Conservation (phyloP, 2,797 vertebrate genomes). For the Anguilla pacifica region DNA sequence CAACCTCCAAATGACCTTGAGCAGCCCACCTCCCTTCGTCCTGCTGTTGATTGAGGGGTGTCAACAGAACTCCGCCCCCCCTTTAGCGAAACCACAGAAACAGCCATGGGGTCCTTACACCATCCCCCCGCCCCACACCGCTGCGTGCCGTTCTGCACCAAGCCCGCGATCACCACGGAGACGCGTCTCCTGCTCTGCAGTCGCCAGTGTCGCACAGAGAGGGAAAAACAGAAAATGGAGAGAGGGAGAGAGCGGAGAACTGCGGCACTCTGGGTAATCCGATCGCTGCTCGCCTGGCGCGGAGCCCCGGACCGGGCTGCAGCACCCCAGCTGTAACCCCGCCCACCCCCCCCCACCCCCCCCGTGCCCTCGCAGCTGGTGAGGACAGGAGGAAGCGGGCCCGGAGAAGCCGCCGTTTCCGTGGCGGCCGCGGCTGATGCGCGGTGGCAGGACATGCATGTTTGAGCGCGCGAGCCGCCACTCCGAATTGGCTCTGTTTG, state of each 20-base stretch:
- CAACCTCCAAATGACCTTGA: constrained; percentile 68
- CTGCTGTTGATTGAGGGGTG: constrained; percentile 11
- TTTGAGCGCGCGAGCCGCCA: not conserved
- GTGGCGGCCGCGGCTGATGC: not conserved
- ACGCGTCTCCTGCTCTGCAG: constrained; percentile 28
- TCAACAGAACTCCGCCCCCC: not conserved
- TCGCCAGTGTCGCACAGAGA: constrained; percentile 33
- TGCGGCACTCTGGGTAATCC: constrained; percentile 44
- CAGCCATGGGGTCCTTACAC: constrained; percentile 52
- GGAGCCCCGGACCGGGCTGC: constrained; percentile 42
- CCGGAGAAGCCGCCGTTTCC: not conserved
- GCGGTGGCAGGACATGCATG: not conserved
- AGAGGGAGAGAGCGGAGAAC: constrained; percentile 34
- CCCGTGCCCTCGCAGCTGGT: not conserved
- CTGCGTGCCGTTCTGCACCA: constrained; percentile 58
- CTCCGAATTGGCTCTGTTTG: not conserved
- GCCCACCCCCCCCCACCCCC: not conserved
- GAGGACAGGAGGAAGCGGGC: constrained; percentile 7
- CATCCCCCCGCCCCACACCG: constrained; percentile 14
- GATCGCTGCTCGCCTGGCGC: constrained; percentile 37
- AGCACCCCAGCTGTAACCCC: constrained; percentile 11
- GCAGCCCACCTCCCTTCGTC: constrained; percentile 46
- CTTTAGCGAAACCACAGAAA: constrained; percentile 1
- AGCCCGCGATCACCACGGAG: constrained; percentile 33
- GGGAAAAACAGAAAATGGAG: constrained; percentile 29